phyloP scores from a whole-genome alignment of 2,888 invertebrate species.

The Hirudinaria manillensis region DNA sequence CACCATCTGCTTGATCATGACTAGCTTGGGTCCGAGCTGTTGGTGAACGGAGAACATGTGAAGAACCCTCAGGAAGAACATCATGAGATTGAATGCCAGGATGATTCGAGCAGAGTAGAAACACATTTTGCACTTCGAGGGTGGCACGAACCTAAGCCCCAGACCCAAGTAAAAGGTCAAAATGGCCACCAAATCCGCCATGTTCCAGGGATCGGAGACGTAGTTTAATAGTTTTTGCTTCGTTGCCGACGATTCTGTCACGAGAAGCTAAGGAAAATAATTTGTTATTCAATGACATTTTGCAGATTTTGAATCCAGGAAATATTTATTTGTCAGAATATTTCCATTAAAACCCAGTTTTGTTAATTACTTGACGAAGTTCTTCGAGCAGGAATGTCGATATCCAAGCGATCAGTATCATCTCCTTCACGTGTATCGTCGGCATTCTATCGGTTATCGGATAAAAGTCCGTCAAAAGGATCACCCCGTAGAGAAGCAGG shows the following conservation, averaged over 20 bases:
- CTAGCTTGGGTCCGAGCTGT: conserved; percentile 52
- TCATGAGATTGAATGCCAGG: conserved; percentile 51
- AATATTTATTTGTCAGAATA: background rate
- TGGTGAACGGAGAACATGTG: conserved; percentile 51
- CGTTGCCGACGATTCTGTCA: conserved; percentile 17
- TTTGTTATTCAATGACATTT: too few relatives aligned
- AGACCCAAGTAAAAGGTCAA: conserved; percentile 16
- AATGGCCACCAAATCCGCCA: conserved; percentile 16
- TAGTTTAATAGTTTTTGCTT: conserved; percentile 20
- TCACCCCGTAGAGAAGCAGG: conserved; percentile 24
- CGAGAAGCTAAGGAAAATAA: conserved; percentile 1
- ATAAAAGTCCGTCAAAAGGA: conserved; percentile 23
- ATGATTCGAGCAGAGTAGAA: conserved; percentile 52
- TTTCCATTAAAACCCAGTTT: background rate
- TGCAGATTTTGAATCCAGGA: background rate
- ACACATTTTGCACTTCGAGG: conserved; percentile 26
- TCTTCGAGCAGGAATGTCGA: conserved; percentile 23
- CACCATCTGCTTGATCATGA: conserved; percentile 54
- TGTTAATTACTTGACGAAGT: conserved; percentile 15
- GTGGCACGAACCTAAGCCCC: conserved; percentile 4
- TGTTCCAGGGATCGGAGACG: conserved; percentile 22
- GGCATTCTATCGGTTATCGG: background rate
- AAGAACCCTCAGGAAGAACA: conserved; percentile 50
- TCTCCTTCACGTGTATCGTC: background rate
- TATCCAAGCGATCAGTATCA: conserved; percentile 20